Evolutionary conservation across 2,797 vertebrate genomes (phyloP).

Genomic region (Cygnus olor): DNA sequence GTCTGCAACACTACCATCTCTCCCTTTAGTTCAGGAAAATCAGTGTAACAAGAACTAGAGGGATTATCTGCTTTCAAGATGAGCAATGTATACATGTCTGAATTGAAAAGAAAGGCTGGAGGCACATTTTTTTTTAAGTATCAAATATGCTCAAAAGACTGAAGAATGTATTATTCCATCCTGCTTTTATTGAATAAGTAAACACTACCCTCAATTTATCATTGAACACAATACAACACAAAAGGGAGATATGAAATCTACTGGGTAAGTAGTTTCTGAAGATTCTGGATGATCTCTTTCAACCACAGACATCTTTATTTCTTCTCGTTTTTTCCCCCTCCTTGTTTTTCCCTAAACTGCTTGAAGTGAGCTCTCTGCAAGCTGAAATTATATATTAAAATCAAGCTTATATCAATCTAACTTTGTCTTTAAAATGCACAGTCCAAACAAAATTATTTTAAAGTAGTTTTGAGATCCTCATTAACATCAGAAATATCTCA

Average conservation of each 20-base stretch:
- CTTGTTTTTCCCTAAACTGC: not conserved
- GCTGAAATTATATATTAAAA: not conserved
- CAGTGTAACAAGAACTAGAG: not conserved
- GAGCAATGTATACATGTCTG: not conserved
- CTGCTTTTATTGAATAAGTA: not conserved
- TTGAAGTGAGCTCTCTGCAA: not conserved
- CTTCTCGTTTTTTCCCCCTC: not conserved
- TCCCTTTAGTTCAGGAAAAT: not conserved
- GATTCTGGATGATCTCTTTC: not conserved
- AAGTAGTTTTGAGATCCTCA: not conserved
- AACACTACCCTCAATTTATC: not conserved
- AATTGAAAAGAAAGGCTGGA: not conserved
- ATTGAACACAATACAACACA: not conserved
- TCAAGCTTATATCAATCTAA: not conserved
- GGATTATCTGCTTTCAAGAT: not conserved
- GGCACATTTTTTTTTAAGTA: not conserved
- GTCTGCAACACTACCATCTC: not conserved
- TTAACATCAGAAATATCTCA: not conserved
- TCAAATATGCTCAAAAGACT: not conserved
- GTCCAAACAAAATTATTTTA: slow-evolving; percentile 13
- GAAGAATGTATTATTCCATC: not conserved
- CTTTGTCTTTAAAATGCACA: not conserved
- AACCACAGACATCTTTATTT: not conserved
- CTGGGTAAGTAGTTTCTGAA: not conserved
- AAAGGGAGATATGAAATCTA: not conserved